Conservation (phyloP, 2,888 invertebrate genomes). For the Phanerotoma sp. region DNA sequence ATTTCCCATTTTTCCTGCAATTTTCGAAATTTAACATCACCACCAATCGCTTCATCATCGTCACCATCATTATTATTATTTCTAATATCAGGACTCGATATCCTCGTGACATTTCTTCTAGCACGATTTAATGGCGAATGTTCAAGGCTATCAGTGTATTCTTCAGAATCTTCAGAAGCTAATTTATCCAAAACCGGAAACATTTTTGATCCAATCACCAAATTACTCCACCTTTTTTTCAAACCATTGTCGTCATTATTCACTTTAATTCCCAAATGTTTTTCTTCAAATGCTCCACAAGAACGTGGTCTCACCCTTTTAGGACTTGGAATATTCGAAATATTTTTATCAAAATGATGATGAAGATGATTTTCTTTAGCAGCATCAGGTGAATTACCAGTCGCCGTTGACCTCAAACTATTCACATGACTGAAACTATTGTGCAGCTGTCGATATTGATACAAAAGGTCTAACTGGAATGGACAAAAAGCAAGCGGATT, state of each 20-base stretch:
- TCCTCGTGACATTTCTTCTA: constrained; percentile 34
- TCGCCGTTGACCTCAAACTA: constrained; percentile 55
- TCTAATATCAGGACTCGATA: constrained; percentile 41
- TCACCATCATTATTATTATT: constrained; percentile 24
- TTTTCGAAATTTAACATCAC: constrained; percentile 71
- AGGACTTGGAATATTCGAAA: constrained; percentile 42
- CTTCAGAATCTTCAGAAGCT: constrained; percentile 67
- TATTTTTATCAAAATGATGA: constrained; percentile 35
- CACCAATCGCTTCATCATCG: constrained; percentile 49
- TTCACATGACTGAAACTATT: constrained; percentile 73
- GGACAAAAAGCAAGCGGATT: constrained; percentile 79
- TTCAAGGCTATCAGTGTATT: constrained; percentile 75
- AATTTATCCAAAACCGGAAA: constrained; percentile 73
- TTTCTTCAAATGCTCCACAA: constrained; percentile 66
- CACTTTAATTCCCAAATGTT: constrained; percentile 40
- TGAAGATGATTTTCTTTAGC: constrained; percentile 38
- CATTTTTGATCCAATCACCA: constrained; percentile 66
- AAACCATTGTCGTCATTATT: constrained; percentile 21
- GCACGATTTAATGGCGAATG: constrained; percentile 57
- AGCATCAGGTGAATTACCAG: too few relatives aligned
- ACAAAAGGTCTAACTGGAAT: constrained; percentile 79
- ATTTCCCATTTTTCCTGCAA: constrained; percentile 82
- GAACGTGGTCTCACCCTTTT: constrained; percentile 69
- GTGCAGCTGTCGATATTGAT: constrained; percentile 75
- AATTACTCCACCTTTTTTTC: constrained; percentile 73